A percentile compares a stretch with the other conserved stretches of the same genome.
These are phyloP conservation scores for Dascillus cervinus DNA, from an alignment of 2,888 invertebrate genomes.

Conservation along the genomic window DNA sequence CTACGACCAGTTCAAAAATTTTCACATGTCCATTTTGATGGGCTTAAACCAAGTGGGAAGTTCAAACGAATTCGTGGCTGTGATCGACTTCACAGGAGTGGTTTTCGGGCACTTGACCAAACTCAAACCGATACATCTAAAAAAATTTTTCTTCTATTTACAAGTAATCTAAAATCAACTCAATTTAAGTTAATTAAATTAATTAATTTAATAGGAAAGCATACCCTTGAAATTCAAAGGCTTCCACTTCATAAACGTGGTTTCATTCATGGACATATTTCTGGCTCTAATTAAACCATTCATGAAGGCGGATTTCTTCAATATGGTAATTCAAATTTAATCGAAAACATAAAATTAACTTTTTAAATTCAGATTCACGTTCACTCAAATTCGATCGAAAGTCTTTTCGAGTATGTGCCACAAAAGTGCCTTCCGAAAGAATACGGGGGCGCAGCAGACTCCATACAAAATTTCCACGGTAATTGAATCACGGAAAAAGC, in stretches of 20 bases:
- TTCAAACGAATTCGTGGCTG: constrained; percentile 50
- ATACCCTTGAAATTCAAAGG: constrained; percentile 60
- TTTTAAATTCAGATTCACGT: constrained; percentile 30
- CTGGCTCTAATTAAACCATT: constrained; percentile 64
- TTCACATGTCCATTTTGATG: constrained; percentile 54
- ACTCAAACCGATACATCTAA: constrained; percentile 53
- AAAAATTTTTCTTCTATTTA: constrained; percentile 58
- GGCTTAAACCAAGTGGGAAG: constrained; percentile 49
- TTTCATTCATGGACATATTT: constrained; percentile 61
- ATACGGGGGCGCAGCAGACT: constrained; percentile 21
- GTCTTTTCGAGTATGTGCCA: constrained; percentile 25
- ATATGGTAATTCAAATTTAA: constrained; percentile 26
- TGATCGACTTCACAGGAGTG: constrained; percentile 55
- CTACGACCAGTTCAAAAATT: constrained; percentile 43
- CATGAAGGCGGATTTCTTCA: constrained; percentile 56
- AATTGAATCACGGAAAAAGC: no score
- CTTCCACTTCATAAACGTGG: constrained; percentile 63
- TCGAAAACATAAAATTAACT: no score
- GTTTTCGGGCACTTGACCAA: constrained; percentile 54
- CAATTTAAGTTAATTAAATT: no score
- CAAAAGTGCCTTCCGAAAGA: constrained; percentile 23
- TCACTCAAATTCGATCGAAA: constrained; percentile 25
- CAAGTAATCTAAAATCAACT: no score
- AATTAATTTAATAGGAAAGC: constrained; percentile 18
- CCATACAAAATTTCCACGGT: constrained; percentile 23